phyloP scores from a whole-genome alignment of 2,888 invertebrate species.

The Gonocerus acuteangulatus region DNA sequence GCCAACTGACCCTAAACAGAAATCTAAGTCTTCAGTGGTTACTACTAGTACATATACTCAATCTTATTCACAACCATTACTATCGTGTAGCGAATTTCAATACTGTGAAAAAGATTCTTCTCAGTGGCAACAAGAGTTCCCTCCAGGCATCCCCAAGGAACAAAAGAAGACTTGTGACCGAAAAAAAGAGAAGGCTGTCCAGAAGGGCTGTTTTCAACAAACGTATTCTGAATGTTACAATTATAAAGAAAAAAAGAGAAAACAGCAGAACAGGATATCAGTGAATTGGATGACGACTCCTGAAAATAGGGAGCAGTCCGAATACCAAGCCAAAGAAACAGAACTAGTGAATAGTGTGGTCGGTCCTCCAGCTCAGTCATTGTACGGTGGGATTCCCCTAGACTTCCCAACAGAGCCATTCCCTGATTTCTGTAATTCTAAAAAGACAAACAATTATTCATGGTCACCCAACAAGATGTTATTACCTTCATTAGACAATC shows the following conservation, averaged over 20 bases:
- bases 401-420: slow-evolving; percentile 21
- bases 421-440: slow-evolving; percentile 26
- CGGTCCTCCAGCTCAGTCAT: slow-evolving; percentile 2
- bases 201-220: slow-evolving; percentile 13
- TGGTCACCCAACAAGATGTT: slow-evolving; percentile 39
- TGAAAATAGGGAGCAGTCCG: slow-evolving; percentile 39
- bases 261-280: slow-evolving; percentile 38
- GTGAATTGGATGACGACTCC: slow-evolving; percentile 59
- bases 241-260: slow-evolving; percentile 26
- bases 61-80: slow-evolving; percentile 12
- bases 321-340: slow-evolving; percentile 1
- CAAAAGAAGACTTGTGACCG: slow-evolving; percentile 17
- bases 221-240: slow-evolving; percentile 22
- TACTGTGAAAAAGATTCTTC: slow-evolving; percentile 13
- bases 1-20: slow-evolving; percentile 3
- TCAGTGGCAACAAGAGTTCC: slow-evolving; percentile 15
- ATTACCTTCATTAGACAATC: slow-evolving; percentile 38
- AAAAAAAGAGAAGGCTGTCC: slow-evolving; percentile 19
- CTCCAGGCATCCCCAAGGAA: not conserved
- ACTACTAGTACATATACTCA: slow-evolving; percentile 2
- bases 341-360: slow-evolving; percentile 2
- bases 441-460: slow-evolving; percentile 33
- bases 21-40: slow-evolving; percentile 6
- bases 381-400: not conserved
- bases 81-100: slow-evolving; percentile 14